phyloP scores from a whole-genome alignment of 2,113 vertebrate species.

The Hystrix cristata region DNA sequence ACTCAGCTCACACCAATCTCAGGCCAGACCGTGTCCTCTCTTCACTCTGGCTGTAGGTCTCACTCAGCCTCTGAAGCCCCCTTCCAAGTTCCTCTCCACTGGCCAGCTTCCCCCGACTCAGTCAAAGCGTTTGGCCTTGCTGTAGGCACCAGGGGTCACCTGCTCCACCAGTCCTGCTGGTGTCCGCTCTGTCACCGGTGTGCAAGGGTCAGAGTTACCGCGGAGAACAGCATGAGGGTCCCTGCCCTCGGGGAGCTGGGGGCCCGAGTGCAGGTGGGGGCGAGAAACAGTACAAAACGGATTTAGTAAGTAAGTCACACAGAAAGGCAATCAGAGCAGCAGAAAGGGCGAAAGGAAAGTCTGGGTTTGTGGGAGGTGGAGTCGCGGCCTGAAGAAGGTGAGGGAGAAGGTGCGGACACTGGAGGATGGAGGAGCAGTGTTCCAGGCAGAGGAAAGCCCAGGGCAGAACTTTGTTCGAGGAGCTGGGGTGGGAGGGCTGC shows the following conservation, averaged over 20 bases:
- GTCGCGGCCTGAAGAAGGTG: neutral
- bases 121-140: neutral
- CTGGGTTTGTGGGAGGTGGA: neutral
- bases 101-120: neutral
- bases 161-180: neutral
- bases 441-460: neutral
- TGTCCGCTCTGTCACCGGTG: neutral
- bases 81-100: neutral
- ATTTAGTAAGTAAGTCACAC: neutral
- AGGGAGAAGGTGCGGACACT: neutral
- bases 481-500: too few species aligned
- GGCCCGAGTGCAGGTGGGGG: neutral
- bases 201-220: neutral
- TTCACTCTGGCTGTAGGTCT: slow-evolving; percentile 29
- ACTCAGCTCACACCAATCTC: neutral
- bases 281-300: neutral
- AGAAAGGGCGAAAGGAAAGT: neutral
- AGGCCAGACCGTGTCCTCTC: neutral
- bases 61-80: neutral
- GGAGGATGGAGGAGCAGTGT: neutral
- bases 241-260: neutral
- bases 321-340: neutral
- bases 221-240: neutral
- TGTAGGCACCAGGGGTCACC: neutral
- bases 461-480: too few species aligned